Base-by-base conservation (phyloP, 92 coral and sea anemone species). In the Zoanthus solanderi region DNA sequence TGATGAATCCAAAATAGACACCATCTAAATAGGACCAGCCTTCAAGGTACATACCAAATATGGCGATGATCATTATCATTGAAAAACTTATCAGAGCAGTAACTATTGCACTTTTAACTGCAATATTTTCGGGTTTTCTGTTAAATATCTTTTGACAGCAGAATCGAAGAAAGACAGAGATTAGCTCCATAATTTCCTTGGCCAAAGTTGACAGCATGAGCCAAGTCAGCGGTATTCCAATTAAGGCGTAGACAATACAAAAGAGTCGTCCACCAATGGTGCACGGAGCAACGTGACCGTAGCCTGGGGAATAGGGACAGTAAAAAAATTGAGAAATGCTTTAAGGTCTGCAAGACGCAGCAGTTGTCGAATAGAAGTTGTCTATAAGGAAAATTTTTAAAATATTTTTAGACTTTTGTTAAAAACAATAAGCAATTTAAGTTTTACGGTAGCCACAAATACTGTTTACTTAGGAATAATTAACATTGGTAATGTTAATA, bases 141-240 rank as follows among this genome's bases (percentile, higher is more conserved):
- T 87, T 37, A 23, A 94, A 87, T 63, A 93, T 72, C 58, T 93
- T 84, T 56, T 90, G 94, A 83, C 91, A 86, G 71, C 90, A 66
- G 66, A 78, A 93, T 32, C 81, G 88, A 47, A 97, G 87, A 5
- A 72, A 90, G 61, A 18, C 80, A 28, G 90, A 71, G 78, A 95
- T 94, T 84, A 96, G 90, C 46, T 90, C 91, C 56, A 94, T 93
- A 29, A 97, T 95, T 48, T 88, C 91, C 66, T 91, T 94, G 29
- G 98, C 99, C 91, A 97, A 92, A 80, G 98, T 96, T 83, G 99
- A 96, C 52, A 97, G 84, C 96, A 97, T 84, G 56, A 95, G 89
- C 99, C 99, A 97, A 48, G 99, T 95, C 92, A 97, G 92, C 72
- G 99, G 99, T 92, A 97, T 97, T 42, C 99, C 99, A 54, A 97